A percentile compares a stretch with the other conserved stretches of the same genome.
These are phyloP conservation scores for Hirtodrosophila confusa DNA, from an alignment of 2,888 invertebrate genomes.

Conservation along the genomic window DNA sequence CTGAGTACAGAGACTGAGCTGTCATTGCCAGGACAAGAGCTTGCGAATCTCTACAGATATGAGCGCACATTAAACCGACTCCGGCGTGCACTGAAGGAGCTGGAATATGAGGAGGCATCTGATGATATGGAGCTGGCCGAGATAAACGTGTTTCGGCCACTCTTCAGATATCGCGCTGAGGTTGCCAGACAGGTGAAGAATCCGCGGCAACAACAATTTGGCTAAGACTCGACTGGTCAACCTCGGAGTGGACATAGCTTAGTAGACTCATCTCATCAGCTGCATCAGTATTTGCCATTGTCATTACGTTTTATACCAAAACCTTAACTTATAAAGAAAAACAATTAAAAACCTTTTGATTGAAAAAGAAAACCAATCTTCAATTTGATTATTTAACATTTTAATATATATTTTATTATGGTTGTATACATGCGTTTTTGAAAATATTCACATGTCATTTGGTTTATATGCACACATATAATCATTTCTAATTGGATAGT, in stretches of 20 bases:
- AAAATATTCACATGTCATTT: constrained; percentile 53
- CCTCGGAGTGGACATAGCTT: not conserved
- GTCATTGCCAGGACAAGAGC: constrained; percentile 1
- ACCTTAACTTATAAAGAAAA: constrained; percentile 34
- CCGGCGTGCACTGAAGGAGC: constrained; percentile 54
- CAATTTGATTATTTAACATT: constrained; percentile 60
- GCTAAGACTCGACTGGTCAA: constrained; percentile 25
- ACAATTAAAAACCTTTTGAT: constrained; percentile 6
- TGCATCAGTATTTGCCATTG: constrained; percentile 16
- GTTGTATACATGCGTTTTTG: constrained; percentile 37
- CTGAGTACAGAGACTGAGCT: constrained; percentile 20
- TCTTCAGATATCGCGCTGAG: constrained; percentile 82
- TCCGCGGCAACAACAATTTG: constrained; percentile 50
- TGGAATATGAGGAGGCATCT: constrained; percentile 61
- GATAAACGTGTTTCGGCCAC: constrained; percentile 82
- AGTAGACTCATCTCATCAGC: constrained; percentile 16
- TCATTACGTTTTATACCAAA: constrained; percentile 52
- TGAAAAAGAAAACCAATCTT: constrained; percentile 19
- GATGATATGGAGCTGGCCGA: constrained; percentile 82
- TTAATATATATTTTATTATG: constrained; percentile 58
- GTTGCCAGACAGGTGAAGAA: constrained; percentile 67
- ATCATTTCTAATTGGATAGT: constrained; percentile 29
- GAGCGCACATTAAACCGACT: constrained; percentile 48
- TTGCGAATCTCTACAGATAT: constrained; percentile 44
- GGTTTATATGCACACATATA: constrained; percentile 58